A percentile compares a stretch with the other conserved stretches of the same genome.
These are phyloP conservation scores for Luidia sarsii DNA, from an alignment of 53 echinoderm and acorn worm genomes.

Conservation along the genomic window DNA sequence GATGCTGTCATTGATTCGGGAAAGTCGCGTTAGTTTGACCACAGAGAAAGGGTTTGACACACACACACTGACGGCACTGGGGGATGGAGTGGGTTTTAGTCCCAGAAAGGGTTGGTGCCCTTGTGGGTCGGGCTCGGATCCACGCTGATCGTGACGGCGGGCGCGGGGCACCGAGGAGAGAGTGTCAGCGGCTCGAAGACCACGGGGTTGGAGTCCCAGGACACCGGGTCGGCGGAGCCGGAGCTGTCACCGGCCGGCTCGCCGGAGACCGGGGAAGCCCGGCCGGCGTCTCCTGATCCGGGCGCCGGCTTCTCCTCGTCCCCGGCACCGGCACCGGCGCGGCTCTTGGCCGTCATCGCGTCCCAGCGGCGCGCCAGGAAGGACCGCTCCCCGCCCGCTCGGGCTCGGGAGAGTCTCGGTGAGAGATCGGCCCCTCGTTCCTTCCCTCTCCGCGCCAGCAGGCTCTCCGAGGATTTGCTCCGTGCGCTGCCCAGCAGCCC, in stretches of 20 bases:
- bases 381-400: neutral
- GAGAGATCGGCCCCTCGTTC: neutral
- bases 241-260: neutral
- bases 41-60: too few species aligned
- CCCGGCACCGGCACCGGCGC: neutral
- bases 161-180: slow-evolving; percentile 9
- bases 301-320: neutral
- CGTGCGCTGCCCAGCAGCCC: neutral
- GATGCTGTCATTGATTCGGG: too few species aligned
- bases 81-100: too few species aligned
- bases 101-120: slow-evolving; percentile 21
- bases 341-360: slow-evolving; percentile 7
- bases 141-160: slow-evolving; percentile 17
- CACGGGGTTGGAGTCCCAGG: slow-evolving; percentile 23
- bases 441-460: slow-evolving; percentile 17
- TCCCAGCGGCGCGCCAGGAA: slow-evolving; percentile 28
- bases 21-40: too few species aligned
- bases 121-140: slow-evolving; percentile 1
- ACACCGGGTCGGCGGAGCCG: neutral
- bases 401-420: neutral
- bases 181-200: slow-evolving; percentile 27
- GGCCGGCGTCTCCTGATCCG: neutral
- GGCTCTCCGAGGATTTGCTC: slow-evolving; percentile 27
- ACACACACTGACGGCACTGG: too few species aligned
- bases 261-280: neutral